Base-by-base conservation (phyloP, 2,888 invertebrate genomes). In the Noctua fimbriata region DNA sequence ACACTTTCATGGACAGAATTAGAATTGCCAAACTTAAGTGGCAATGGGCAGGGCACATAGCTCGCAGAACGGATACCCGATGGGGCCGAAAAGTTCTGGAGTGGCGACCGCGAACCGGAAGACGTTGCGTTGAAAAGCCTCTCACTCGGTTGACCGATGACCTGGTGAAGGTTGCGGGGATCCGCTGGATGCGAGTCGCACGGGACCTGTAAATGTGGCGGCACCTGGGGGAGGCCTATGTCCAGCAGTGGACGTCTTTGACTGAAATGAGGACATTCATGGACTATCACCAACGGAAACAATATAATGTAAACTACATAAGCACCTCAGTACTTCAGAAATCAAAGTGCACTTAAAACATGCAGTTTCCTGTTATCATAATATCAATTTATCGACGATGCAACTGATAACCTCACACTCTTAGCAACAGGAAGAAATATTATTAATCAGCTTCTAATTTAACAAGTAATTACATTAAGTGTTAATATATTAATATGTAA, bases 341-440 rank as follows among this genome's bases (percentile, higher is more conserved):
- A 73, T 0, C 32, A 47, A 71, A 73, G 65, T 72, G 74, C 69
- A 75, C 36, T 81, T 24, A 36, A 44, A 69, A 47, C 28, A 28
- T 3, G 3, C 41, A 0, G 36, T 41, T 44, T 24, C 12, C 49
- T 49, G 12, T 1, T 4, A 81, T 58, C 32, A 65, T 55, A n/a
- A 60, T 44, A 58, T 75, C 41, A 79, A 71, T 49, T 36, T 36
- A 85, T 66, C 36, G 32, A 74, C 75, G 58, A 72, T 60, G 24
- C 36, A 47, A 72, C 55, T 74, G 85, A 85, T 81, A 81, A 78
- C 70, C 84, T 76, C 36, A 41, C 18, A 73, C 74, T 66, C n/a
- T 47, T 69, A 44, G 85, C 69, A 71, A 60, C 67, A 76, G 71
- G 67, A 71, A 76, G 66, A 55, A 44, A 41, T 28, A 36, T n/a